A percentile compares a stretch with the other conserved stretches of the same genome.
These are phyloP conservation scores for Daptonema setosum DNA, from an alignment of 2,888 invertebrate genomes.

Conservation along the genomic window DNA sequence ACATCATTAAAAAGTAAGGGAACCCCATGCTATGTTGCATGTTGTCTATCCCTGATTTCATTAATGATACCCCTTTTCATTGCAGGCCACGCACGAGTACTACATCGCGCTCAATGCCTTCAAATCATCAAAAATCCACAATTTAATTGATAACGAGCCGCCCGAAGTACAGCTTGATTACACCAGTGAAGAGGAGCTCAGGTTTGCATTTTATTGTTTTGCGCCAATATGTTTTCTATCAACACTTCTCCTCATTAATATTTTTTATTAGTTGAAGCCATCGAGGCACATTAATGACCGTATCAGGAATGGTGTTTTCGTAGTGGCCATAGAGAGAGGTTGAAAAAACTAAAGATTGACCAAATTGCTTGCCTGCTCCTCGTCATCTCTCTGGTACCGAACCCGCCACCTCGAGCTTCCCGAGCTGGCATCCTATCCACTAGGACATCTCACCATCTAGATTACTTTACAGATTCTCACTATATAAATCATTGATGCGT, in stretches of 20 bases:
- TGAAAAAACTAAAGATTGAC: no score
- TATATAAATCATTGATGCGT: not conserved
- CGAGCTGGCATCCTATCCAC: no score
- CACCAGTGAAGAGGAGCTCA: constrained; percentile 3
- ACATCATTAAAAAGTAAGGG: not conserved
- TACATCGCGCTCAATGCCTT: not conserved
- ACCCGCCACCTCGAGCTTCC: no score
- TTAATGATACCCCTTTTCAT: not conserved
- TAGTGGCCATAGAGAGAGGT: no score
- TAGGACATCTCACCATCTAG: no score
- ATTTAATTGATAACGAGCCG: not conserved
- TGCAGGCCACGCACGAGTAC: not conserved
- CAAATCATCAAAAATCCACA: not conserved
- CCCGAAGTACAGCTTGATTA: not conserved
- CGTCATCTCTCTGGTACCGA: no score
- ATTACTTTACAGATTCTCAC: not conserved
- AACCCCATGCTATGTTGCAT: no score
- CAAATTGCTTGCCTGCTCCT: no score
- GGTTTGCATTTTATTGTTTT: not conserved
- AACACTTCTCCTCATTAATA: not conserved
- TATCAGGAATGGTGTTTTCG: no score
- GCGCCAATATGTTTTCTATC: not conserved
- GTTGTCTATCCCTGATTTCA: no score
- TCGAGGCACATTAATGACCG: no score
- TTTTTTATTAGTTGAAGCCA: no score